Percentiles rank a stretch among this genome's conserved stretches.
Evolutionary conservation across 2,113 vertebrate species (phyloP).

Genomic region (Microcebus murinus): DNA sequence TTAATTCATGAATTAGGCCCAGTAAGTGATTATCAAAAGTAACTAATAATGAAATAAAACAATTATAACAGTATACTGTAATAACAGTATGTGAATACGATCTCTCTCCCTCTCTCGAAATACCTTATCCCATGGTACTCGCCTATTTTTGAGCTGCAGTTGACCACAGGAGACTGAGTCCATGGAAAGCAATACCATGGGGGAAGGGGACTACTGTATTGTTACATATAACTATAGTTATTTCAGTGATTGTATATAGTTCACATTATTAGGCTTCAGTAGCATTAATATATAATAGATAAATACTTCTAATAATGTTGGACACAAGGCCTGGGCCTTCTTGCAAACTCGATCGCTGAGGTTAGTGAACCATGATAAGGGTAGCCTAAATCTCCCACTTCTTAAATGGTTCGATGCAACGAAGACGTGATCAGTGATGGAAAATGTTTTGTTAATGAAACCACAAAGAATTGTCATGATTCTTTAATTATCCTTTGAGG

Average conservation of each 20-base stretch:
- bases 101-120: neutral
- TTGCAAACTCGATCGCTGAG: neutral
- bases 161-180: neutral
- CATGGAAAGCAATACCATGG: neutral
- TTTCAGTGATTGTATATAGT: neutral
- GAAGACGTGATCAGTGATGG: neutral
- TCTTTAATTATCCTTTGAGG: slow-evolving; percentile 5
- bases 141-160: neutral
- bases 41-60: neutral
- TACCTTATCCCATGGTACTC: neutral
- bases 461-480: neutral
- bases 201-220: neutral
- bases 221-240: neutral
- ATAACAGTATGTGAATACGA: neutral
- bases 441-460: neutral
- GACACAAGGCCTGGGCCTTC: neutral
- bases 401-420: neutral
- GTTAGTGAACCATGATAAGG: neutral
- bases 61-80: neutral
- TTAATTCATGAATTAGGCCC: neutral
- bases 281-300: neutral
- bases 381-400: neutral
- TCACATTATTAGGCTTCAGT: neutral
- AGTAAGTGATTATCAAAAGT: neutral
- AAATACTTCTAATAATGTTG: neutral